These are phyloP conservation scores for Cephus runcator DNA, from an alignment of 2,888 invertebrate genomes.

Conservation along the genomic window DNA sequence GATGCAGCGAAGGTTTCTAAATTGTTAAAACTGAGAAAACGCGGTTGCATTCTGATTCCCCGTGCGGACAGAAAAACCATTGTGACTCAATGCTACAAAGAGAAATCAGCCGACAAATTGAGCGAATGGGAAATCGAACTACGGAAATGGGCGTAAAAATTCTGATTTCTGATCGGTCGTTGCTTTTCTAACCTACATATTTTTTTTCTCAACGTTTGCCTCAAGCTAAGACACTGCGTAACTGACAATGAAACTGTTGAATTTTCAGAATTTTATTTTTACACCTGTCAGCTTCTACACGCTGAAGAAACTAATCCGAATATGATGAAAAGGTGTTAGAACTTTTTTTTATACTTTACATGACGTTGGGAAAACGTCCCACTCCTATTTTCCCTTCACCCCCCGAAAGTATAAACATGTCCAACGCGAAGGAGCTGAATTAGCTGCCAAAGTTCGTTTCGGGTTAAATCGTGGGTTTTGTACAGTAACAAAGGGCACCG, in stretches of 20 bases:
- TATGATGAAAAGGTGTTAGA: not conserved
- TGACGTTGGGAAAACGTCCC: not conserved
- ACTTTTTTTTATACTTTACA: not conserved
- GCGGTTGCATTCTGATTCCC: conserved; percentile 32
- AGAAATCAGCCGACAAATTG: conserved; percentile 39
- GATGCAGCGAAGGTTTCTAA: conserved; percentile 27
- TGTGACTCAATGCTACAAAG: conserved; percentile 41
- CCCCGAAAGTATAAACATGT: not conserved
- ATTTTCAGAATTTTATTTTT: not conserved
- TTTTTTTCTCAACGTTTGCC: not conserved
- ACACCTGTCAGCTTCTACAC: not conserved
- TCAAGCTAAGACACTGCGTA: not conserved
- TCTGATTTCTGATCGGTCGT: conserved; percentile 5
- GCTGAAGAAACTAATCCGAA: not conserved
- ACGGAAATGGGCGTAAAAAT: conserved; percentile 14
- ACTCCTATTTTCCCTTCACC: not conserved
- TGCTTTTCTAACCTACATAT: conserved; percentile 10
- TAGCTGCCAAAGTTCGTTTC: not conserved
- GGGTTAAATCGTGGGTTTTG: not conserved
- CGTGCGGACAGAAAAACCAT: conserved; percentile 28
- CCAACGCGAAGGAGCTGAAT: not conserved
- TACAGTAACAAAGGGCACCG: not conserved
- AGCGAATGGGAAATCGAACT: conserved; percentile 16
- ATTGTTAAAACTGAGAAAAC: conserved; percentile 28
- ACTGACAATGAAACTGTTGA: not conserved